Conservation (phyloP, 2,797 vertebrate species). For the Cyclopterus lumpus region DNA sequence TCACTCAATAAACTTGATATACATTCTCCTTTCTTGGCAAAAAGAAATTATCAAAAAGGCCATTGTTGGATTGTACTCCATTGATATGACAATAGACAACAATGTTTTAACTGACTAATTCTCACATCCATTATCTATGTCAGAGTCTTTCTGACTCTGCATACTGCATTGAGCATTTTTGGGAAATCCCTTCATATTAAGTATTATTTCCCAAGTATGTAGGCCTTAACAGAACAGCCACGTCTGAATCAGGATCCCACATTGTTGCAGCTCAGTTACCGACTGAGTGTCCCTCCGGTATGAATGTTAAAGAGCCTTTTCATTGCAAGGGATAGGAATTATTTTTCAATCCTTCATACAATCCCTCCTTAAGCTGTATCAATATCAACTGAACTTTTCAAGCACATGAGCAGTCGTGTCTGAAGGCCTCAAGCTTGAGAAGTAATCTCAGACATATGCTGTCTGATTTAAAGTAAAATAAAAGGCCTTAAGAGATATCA, state of each 20-base stretch:
- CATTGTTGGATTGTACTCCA: neutral
- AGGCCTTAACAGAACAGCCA: neutral
- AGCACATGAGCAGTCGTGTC: slow-evolving; percentile 13
- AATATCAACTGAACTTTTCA: slow-evolving; percentile 37
- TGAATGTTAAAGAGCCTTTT: slow-evolving; percentile 8
- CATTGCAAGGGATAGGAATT: slow-evolving; percentile 3
- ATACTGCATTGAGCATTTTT: neutral
- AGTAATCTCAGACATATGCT: slow-evolving; percentile 12
- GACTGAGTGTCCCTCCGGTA: neutral
- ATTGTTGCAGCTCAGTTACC: neutral
- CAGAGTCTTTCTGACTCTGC: neutral
- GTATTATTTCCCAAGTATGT: neutral
- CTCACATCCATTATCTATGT: neutral
- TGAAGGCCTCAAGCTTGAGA: neutral
- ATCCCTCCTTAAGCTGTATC: slow-evolving; percentile 11
- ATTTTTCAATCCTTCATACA: slow-evolving; percentile 24
- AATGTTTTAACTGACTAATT: neutral
- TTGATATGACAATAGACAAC: neutral
- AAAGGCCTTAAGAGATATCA: slow-evolving; percentile 17
- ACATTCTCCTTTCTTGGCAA: neutral
- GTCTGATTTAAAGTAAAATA: slow-evolving; percentile 8
- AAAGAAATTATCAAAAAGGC: neutral
- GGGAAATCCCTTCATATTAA: neutral
- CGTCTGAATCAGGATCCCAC: neutral
- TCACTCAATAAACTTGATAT: neutral